Evolutionary conservation across 2,113 vertebrate genomes (phyloP), one percentile per base, ranked within the genome.

Genomic region (Orthochromis indermauri): DNA sequence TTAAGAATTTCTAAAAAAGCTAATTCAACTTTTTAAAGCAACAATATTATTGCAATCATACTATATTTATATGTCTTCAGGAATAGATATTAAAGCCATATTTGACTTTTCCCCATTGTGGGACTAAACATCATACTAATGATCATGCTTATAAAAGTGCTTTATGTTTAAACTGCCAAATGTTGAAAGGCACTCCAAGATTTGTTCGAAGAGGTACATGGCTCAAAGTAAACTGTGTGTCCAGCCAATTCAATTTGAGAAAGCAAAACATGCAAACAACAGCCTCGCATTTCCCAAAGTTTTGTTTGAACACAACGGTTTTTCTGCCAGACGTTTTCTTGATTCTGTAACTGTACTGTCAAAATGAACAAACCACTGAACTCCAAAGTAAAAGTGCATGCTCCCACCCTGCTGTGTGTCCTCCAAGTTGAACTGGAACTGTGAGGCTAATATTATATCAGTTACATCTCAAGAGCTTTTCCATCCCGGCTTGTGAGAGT

Each of bases 381-480:
- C 24, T 42, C 53, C 28, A 5, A 49, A 82, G 53, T 82, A 17
- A 68, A 83, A 59, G 31, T 54, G 57, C 63, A 31, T 31, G 47
- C 73, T 89, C 84, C 88, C 82, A 90, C 82, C 82, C 73, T 71
- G 68, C 63, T 68, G 73, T 85, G 88, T 76, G 79, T 10, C 19
- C 83, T 87, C 80, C 55, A 78, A 91, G 79, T 86, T 26, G 35
- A 91, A 93, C 93, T 81, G 63, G 57, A 93, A 90, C 81, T 79
- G 84, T 88, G 78, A 84, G 71, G 80, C 51, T 71, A 33, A 80
- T 7, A 37, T 84, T 86, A 78, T 92, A 95, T 95, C 91, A 87
- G 84, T 83, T 88, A 61, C 83, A 94, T 94, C 93, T 94, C 66
- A 21, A 85, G 54, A 88, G 87, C 80, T 57, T 94, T 95, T 92